Conservation (phyloP, 2,113 vertebrate species). For the Urocynchramus pylzowi region DNA sequence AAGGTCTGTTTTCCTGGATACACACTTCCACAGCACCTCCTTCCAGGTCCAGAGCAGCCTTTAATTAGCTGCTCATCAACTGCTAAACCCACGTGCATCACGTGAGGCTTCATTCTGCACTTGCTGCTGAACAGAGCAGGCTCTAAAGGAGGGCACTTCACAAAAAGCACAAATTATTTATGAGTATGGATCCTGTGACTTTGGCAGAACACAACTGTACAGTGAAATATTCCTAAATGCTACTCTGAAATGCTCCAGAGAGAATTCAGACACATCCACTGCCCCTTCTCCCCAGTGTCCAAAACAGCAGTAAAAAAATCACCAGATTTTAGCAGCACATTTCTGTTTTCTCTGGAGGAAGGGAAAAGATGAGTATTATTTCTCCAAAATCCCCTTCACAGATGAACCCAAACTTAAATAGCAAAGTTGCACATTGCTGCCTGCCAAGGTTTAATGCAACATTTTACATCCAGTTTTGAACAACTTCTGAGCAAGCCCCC, state of each 20-base stretch:
- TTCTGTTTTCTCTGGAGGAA: not conserved
- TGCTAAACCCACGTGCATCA: not conserved
- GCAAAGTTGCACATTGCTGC: rapidly evolving
- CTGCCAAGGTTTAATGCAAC: not conserved
- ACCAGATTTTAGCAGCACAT: not conserved
- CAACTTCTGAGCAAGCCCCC: not conserved
- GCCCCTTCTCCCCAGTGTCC: not conserved
- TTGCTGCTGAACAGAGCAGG: not conserved
- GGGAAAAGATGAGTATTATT: not conserved
- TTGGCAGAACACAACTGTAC: not conserved
- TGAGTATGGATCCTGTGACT: not conserved
- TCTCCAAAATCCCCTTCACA: not conserved
- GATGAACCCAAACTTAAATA: not conserved
- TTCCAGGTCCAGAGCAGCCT: not conserved
- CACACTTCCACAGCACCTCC: not conserved
- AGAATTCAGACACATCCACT: not conserved
- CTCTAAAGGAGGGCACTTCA: not conserved
- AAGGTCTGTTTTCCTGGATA: not conserved
- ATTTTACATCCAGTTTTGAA: not conserved
- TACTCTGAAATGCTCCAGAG: not conserved
- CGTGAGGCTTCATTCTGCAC: not conserved
- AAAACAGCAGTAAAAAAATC: not conserved
- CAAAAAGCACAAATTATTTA: not conserved
- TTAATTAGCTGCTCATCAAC: not conserved
- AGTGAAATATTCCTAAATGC: not conserved